Evolutionary conservation across 2,113 vertebrate species (phyloP).

Genomic region (Chionis minor): DNA sequence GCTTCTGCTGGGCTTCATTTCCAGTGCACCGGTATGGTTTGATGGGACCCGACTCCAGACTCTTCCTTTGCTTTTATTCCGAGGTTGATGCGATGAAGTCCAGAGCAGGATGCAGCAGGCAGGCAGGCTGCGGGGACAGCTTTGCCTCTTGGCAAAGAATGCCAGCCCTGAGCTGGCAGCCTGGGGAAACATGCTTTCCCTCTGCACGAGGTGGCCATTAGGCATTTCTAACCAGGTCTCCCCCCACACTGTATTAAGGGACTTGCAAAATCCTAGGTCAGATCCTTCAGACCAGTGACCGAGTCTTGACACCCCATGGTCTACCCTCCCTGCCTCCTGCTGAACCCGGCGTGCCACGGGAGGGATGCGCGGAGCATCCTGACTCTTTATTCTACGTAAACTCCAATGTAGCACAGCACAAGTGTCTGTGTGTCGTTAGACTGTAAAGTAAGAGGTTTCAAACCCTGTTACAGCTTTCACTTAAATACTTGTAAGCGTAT

Average conservation of each 20-base stretch:
- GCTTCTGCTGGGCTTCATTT: neutral
- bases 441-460: neutral
- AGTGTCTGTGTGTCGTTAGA: neutral
- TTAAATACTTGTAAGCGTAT: accelerated
- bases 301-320: neutral
- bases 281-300: neutral
- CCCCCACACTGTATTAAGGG: neutral
- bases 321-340: neutral
- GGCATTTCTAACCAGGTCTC: neutral
- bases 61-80: neutral
- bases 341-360: accelerated
- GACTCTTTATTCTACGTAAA: neutral
- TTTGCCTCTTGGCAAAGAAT: too few species aligned
- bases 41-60: neutral
- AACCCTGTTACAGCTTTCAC: neutral
- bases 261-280: neutral
- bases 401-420: neutral
- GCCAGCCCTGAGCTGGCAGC: neutral
- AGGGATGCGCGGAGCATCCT: neutral
- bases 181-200: neutral
- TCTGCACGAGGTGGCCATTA: neutral
- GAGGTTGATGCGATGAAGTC: neutral
- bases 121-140: too few species aligned
- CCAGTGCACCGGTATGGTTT: accelerated
- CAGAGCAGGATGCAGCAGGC: neutral